These are phyloP conservation scores for Heteropelma amictum DNA, from an alignment of 2,888 invertebrate species.

Conservation along the genomic window DNA sequence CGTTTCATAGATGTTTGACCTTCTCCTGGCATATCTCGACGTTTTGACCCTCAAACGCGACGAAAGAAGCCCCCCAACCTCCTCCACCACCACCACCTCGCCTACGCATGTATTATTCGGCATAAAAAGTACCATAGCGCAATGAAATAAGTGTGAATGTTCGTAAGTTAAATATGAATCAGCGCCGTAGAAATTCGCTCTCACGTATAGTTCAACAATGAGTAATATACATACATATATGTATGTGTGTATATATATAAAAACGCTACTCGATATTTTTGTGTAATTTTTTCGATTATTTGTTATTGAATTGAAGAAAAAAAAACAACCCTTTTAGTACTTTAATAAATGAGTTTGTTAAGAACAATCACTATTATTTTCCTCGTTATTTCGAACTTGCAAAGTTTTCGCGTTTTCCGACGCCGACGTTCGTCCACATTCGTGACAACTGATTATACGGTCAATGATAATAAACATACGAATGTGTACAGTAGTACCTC, in stretches of 20 bases:
- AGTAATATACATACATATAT: slow-evolving; percentile 60
- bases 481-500: background rate
- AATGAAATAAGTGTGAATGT: slow-evolving; percentile 34
- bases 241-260: too few species aligned
- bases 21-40: too few species aligned
- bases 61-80: background rate
- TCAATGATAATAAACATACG: too few species aligned
- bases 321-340: slow-evolving; percentile 67
- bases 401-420: background rate
- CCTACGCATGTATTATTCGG: slow-evolving; percentile 43
- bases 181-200: slow-evolving; percentile 33
- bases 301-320: slow-evolving; percentile 47
- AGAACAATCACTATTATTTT: slow-evolving; percentile 52
- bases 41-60: too few species aligned
- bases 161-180: slow-evolving; percentile 4
- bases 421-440: too few species aligned
- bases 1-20: too few species aligned
- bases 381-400: slow-evolving; percentile 1
- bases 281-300: slow-evolving; percentile 66
- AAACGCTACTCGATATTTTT: slow-evolving; percentile 64
- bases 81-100: too few species aligned
- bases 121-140: slow-evolving; percentile 22
- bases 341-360: slow-evolving; percentile 71
- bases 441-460: too few species aligned
- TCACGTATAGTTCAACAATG: slow-evolving; percentile 44